Conservation (phyloP, 2,113 vertebrate genomes). For the Burhinus oedicnemus region DNA sequence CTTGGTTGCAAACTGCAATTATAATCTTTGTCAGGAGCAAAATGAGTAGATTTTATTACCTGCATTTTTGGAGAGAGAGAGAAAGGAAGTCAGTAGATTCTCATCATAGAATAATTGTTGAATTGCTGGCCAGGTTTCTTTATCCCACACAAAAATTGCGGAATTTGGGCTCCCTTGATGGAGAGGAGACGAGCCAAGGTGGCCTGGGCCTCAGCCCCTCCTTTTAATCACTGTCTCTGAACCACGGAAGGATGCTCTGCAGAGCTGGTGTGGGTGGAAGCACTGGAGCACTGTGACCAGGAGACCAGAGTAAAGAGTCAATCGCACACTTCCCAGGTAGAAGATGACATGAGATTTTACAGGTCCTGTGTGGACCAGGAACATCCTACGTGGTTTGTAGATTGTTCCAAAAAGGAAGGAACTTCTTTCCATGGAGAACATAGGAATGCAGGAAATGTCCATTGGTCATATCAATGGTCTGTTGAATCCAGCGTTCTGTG, state of each 20-base stretch:
- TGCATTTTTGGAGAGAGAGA: not conserved
- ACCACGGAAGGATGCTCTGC: not conserved
- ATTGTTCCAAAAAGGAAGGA: not conserved
- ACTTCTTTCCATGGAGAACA: not conserved
- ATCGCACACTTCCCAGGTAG: not conserved
- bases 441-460: not conserved
- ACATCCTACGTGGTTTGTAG: not conserved
- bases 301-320: not conserved
- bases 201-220: not conserved
- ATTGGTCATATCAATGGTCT: fast-evolving
- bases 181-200: not conserved
- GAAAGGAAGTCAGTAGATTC: not conserved
- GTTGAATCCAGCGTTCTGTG: not conserved
- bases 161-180: not conserved
- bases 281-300: too few species aligned
- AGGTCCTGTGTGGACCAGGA: not conserved
- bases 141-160: not conserved
- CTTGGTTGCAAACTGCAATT: not conserved
- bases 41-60: not conserved
- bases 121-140: not conserved
- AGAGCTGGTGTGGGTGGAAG: not conserved
- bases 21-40: not conserved
- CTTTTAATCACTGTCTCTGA: not conserved
- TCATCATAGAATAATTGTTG: not conserved
- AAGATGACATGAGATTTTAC: not conserved